Percentiles rank a stretch among this genome's conserved stretches.
These are phyloP conservation scores for Cephonodes hylas DNA, from an alignment of 2,888 invertebrate genomes.

Conservation along the genomic window DNA sequence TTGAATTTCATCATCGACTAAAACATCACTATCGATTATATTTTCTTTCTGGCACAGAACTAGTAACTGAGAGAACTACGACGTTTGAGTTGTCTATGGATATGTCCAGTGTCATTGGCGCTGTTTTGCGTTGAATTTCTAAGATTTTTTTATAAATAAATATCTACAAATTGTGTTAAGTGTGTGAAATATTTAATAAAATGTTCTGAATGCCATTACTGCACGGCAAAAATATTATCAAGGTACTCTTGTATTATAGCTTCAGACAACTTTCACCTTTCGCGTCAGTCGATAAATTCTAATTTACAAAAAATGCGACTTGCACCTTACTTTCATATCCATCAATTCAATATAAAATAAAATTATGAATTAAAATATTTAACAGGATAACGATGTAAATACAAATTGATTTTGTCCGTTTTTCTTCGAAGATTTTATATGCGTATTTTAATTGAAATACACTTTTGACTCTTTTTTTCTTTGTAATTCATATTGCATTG, in stretches of 20 bases:
- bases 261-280: conserved; percentile 54
- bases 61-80: no score
- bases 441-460: neutral
- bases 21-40: no score
- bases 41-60: no score
- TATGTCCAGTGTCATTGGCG: conserved; percentile 32
- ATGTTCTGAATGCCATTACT: conserved; percentile 14
- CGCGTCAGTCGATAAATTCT: conserved; percentile 34
- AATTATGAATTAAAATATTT: no score
- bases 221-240: conserved; percentile 7
- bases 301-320: conserved; percentile 16
- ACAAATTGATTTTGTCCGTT: no score
- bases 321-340: neutral
- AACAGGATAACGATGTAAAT: no score
- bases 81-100: neutral
- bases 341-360: neutral
- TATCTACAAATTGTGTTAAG: conserved; percentile 21
- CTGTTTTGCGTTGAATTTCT: conserved; percentile 36
- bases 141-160: conserved; percentile 17
- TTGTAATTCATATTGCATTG: no score
- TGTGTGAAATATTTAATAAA: conserved; percentile 16
- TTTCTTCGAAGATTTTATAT: neutral
- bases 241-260: conserved; percentile 25
- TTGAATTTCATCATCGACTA: no score
- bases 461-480: neutral